Base-by-base conservation (phyloP, 1,140 invertebrate genomes). In the Aricia agestis region DNA sequence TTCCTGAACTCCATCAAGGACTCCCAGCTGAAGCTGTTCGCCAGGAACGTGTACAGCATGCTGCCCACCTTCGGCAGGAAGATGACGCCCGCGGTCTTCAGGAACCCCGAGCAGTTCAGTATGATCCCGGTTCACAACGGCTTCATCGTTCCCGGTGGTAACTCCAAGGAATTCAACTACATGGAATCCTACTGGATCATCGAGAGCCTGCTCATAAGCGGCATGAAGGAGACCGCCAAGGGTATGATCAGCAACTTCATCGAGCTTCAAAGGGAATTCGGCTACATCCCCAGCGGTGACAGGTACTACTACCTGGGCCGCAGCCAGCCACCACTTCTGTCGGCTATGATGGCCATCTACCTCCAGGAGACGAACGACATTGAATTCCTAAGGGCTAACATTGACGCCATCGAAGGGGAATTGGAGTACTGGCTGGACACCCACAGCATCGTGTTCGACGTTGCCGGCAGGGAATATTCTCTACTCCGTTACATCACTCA, bases 121-220 rank as follows among this genome's bases (percentile, higher is more conserved):
- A 87, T 97, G 25, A 94, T 98, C 59, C 95, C 95, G 61, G 92
- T 97, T 0, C 92, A 94, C 0, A 93, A 98, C 77, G 95, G 95
- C n/a, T 96, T 97, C 74, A 94, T 98, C 6, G 94, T 98, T 31
- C 97, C 97, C 1, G 97, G 97, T 10, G 97, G 97, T 5, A 89
- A 97, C 73, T 98, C 98, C 82, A 95, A 94, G 81, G 96, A 97
- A 83, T 93, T 96, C 59, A 98, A 98, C 81, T 98, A 98, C 80
- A 98, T 97, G 97, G 97, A 98, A 79, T 95, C 96, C 1, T 98
- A 96, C 84, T 98, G 97, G 97, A 95, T 97, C 10, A 93, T 98
- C 10, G 94, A 95, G 81, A 97, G 97, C 31, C 89, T 98, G 1
- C 87, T 98, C 0, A 82, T 95, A 5, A 95, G 94, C 69, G 95